Percentiles rank a stretch among this genome's conserved stretches.
These are phyloP conservation scores for Drosophila neonasuta DNA, from an alignment of 2,888 invertebrate species.

Conservation along the genomic window DNA sequence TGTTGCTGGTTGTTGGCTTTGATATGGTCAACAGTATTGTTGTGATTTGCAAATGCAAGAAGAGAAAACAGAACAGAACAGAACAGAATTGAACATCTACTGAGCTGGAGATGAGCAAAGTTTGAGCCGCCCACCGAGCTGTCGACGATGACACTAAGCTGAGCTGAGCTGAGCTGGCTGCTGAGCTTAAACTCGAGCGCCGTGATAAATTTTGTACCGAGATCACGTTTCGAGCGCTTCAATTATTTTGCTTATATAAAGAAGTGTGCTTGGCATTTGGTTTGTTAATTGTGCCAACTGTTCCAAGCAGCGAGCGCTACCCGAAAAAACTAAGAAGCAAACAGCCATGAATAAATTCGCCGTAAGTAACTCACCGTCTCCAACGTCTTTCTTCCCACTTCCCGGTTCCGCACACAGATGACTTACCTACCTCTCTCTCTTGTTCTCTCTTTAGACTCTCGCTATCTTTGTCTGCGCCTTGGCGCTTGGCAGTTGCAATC, in stretches of 20 bases:
- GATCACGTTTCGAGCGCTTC: slow-evolving; percentile 73
- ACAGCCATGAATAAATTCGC: slow-evolving; percentile 74
- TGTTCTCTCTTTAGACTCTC: slow-evolving; percentile 50
- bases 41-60: slow-evolving; percentile 34
- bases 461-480: slow-evolving; percentile 67
- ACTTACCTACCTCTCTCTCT: not conserved
- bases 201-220: slow-evolving; percentile 70
- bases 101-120: slow-evolving; percentile 9
- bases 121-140: slow-evolving; percentile 14
- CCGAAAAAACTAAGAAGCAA: slow-evolving; percentile 44
- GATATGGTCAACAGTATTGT: slow-evolving; percentile 31
- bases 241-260: slow-evolving; percentile 74
- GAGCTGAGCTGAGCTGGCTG: slow-evolving; percentile 7
- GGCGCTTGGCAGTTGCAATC: slow-evolving; percentile 58
- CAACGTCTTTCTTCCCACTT: slow-evolving; percentile 21
- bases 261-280: slow-evolving; percentile 66
- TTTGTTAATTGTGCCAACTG: slow-evolving; percentile 74
- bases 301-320: slow-evolving; percentile 63
- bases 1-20: slow-evolving; percentile 1
- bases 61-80: slow-evolving; percentile 8
- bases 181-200: slow-evolving; percentile 26
- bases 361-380: slow-evolving; percentile 63
- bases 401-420: slow-evolving; percentile 24
- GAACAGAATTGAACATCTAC: slow-evolving; percentile 2
- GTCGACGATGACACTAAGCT: not conserved